These are phyloP conservation scores for Babyrousa celebensis DNA, from an alignment of 2,797 vertebrate genomes.

Conservation along the genomic window DNA sequence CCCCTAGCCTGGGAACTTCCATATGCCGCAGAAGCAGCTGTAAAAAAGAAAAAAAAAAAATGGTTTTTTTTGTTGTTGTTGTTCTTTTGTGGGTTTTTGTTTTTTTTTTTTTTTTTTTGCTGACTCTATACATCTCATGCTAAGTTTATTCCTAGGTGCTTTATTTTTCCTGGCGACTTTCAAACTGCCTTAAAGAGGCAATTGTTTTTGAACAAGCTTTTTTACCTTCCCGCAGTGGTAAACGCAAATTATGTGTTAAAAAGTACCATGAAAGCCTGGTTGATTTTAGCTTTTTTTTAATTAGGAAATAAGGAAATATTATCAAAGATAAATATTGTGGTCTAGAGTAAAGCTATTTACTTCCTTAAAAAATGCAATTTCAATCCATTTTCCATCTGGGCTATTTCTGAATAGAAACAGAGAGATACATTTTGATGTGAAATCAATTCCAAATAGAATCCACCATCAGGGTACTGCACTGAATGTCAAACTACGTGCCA, in stretches of 20 bases:
- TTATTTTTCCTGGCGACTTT: constrained; percentile 64
- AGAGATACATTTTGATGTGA: constrained; percentile 62
- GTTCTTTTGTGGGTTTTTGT: not conserved
- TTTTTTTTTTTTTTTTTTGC: constrained; percentile 4
- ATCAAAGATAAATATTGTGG: constrained; percentile 82
- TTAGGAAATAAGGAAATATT: constrained; percentile 68
- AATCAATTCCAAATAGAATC: constrained; percentile 73
- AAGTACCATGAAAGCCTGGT: constrained; percentile 70
- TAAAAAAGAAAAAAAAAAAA: too few relatives aligned
- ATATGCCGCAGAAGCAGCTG: too few relatives aligned
- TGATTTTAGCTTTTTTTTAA: constrained; percentile 73
- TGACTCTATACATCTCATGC: not conserved
- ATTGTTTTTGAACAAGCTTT: constrained; percentile 53
- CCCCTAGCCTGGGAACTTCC: too few relatives aligned
- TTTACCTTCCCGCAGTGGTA: constrained; percentile 25
- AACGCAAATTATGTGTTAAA: constrained; percentile 73
- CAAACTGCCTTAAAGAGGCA: constrained; percentile 15
- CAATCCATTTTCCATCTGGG: constrained; percentile 83
- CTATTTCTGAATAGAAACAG: constrained; percentile 76
- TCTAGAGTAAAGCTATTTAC: constrained; percentile 57
- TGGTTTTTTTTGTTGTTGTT: not conserved
- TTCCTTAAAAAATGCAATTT: constrained; percentile 27
- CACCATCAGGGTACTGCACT: constrained; percentile 22
- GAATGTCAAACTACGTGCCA: constrained; percentile 12
- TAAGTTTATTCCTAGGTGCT: constrained; percentile 25